Conservation (phyloP, 92 coral and sea anemone genomes). For the Palythoa grandis region DNA sequence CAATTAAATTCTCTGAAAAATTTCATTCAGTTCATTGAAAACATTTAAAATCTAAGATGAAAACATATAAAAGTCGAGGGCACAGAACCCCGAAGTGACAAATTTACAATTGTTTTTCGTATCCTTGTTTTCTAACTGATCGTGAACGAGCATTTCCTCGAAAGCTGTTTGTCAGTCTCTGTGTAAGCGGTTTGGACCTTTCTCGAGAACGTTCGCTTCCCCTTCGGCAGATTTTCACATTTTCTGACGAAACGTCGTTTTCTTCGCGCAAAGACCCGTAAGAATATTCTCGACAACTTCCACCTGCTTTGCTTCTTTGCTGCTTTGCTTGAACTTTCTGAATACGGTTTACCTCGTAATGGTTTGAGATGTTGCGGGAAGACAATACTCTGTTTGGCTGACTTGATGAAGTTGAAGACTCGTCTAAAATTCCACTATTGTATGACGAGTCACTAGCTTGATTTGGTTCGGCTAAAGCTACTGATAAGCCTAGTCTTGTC, state of each 20-base stretch:
- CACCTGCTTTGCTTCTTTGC: background rate
- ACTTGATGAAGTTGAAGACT: background rate
- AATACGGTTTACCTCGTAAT: background rate
- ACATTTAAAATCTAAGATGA: background rate
- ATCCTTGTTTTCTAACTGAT: constrained; percentile 22
- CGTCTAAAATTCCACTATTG: background rate
- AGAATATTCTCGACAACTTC: background rate
- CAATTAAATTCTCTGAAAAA: constrained; percentile 12
- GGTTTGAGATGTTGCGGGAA: background rate
- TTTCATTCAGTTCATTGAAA: background rate
- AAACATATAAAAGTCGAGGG: background rate
- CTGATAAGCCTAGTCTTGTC: constrained; percentile 1
- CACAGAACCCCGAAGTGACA: background rate
- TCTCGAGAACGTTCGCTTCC: background rate
- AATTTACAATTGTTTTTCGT: background rate
- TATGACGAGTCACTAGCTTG: background rate
- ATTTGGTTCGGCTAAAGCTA: background rate
- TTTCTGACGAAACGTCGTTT: background rate
- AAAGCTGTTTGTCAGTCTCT: constrained; percentile 7
- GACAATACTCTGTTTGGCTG: constrained; percentile 1
- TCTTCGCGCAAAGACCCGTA: constrained; percentile 19
- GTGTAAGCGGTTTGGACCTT: constrained; percentile 1
- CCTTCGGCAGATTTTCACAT: background rate
- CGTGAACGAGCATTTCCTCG: background rate
- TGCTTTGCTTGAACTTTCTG: background rate